phyloP scores from a whole-genome alignment of 2,113 vertebrate species.

The Glaucomys volans region DNA sequence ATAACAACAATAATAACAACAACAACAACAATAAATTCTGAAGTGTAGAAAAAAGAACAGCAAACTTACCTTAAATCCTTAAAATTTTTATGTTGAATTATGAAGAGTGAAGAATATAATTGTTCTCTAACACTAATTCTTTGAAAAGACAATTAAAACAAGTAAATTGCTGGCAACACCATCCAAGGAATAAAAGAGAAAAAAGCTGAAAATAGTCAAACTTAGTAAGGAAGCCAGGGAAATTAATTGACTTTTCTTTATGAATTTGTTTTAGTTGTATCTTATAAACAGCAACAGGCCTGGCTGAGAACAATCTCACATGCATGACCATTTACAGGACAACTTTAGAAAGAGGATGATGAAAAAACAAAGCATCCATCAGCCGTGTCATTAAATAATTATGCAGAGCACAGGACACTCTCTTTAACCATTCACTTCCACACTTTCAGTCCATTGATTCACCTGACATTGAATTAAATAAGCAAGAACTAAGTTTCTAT shows the following conservation, averaged over 20 bases:
- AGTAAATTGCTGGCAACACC: background rate
- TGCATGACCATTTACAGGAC: too few species aligned
- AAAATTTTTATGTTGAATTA: background rate
- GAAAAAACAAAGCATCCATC: too few species aligned
- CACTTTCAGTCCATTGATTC: too few species aligned
- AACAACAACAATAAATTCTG: background rate
- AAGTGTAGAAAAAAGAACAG: background rate
- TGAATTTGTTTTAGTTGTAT: too few species aligned
- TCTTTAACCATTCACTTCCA: too few species aligned
- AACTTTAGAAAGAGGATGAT: too few species aligned
- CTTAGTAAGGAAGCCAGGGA: background rate
- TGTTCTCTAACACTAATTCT: background rate
- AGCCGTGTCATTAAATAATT: too few species aligned
- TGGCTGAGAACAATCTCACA: too few species aligned
- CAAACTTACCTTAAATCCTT: background rate
- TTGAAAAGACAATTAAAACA: background rate
- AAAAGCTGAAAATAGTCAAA: background rate
- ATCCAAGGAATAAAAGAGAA: background rate
- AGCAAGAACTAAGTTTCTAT: too few species aligned
- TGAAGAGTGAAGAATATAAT: background rate
- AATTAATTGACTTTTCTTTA: background rate
- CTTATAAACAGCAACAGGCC: too few species aligned
- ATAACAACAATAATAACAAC: background rate
- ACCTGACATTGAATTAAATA: too few species aligned
- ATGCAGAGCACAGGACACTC: too few species aligned